A percentile compares a stretch with the other conserved stretches of the same genome.
Evolutionary conservation across 2,888 invertebrate genomes (phyloP).

Genomic region (Dasysyrphus tricinctus): DNA sequence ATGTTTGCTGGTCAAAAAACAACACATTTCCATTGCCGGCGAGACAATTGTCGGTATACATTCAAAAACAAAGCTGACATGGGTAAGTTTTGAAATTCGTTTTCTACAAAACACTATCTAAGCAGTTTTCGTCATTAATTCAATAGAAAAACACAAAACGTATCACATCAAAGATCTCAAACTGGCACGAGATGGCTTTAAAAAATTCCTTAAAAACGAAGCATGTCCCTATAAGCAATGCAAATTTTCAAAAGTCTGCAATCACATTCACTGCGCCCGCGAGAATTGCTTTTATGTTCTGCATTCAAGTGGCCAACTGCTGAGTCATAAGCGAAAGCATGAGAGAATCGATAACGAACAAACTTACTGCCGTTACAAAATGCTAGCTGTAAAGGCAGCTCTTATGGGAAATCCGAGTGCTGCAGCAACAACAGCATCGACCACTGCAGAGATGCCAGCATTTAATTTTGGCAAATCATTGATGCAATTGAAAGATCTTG

Average conservation of each 20-base stretch:
- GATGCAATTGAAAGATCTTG: slow-evolving; percentile 46
- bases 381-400: slow-evolving; percentile 68
- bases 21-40: slow-evolving; percentile 97
- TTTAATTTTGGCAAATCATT: slow-evolving; percentile 35
- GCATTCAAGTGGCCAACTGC: slow-evolving; percentile 96
- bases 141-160: slow-evolving; percentile 96
- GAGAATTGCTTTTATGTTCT: slow-evolving; percentile 96
- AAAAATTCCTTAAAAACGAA: slow-evolving; percentile 98
- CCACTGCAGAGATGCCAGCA: slow-evolving; percentile 15
- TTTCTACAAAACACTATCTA: neutral
- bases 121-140: neutral
- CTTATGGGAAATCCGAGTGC: slow-evolving; percentile 29
- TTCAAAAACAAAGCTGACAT: slow-evolving; percentile 99
- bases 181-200: slow-evolving; percentile 95
- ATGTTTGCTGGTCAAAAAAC: slow-evolving; percentile 95
- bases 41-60: slow-evolving; percentile 94
- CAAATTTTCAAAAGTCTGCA: slow-evolving; percentile 95
- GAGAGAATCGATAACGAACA: slow-evolving; percentile 94
- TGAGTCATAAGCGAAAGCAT: slow-evolving; percentile 97
- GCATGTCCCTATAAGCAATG: slow-evolving; percentile 94
- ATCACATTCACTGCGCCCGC: slow-evolving; percentile 98
- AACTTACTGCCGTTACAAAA: slow-evolving; percentile 77
- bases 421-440: slow-evolving; percentile 5
- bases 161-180: slow-evolving; percentile 98
- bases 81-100: slow-evolving; percentile 87